phyloP scores from a whole-genome alignment of 2,113 vertebrate species.

The Sylvietta virens region DNA sequence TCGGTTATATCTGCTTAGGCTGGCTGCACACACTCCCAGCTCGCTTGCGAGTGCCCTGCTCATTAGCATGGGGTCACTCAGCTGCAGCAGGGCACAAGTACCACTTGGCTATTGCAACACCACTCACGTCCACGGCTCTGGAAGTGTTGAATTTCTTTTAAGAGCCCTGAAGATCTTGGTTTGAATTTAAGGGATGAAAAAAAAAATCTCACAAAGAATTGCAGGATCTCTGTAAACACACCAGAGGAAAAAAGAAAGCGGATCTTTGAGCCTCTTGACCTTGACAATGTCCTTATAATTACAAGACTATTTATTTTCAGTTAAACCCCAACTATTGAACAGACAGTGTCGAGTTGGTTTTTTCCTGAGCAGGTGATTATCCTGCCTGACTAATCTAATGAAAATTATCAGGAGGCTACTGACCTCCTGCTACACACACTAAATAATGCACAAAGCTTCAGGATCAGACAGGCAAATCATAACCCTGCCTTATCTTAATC shows the following conservation, averaged over 20 bases:
- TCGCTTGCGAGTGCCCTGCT: rapidly evolving
- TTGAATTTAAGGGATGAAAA: neutral
- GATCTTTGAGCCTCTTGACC: slow-evolving; percentile 50
- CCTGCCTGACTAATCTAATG: slow-evolving; percentile 59
- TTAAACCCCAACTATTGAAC: slow-evolving; percentile 48
- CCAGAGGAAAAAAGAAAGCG: neutral
- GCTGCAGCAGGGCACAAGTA: neutral
- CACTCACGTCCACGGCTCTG: slow-evolving; percentile 27
- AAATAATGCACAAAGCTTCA: slow-evolving; percentile 58
- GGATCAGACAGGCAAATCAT: slow-evolving; percentile 58
- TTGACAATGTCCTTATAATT: slow-evolving; percentile 54
- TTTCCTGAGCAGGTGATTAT: slow-evolving; percentile 53
- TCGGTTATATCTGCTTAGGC: rapidly evolving
- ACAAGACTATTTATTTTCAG: slow-evolving; percentile 57
- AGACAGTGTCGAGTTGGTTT: slow-evolving; percentile 28
- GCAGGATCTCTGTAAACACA: slow-evolving; percentile 37
- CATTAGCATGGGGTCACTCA: slow-evolving; percentile 33
- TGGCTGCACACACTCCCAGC: neutral
- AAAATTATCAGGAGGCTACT: slow-evolving; percentile 58
- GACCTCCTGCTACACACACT: slow-evolving; percentile 56
- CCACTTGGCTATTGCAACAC: neutral
- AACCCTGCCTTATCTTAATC: slow-evolving; percentile 59
- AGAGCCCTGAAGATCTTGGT: neutral
- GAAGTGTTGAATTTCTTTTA: slow-evolving; percentile 35
- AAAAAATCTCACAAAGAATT: neutral